Conservation (phyloP, 2,888 invertebrate species). For the Gymnocheta viridis region DNA sequence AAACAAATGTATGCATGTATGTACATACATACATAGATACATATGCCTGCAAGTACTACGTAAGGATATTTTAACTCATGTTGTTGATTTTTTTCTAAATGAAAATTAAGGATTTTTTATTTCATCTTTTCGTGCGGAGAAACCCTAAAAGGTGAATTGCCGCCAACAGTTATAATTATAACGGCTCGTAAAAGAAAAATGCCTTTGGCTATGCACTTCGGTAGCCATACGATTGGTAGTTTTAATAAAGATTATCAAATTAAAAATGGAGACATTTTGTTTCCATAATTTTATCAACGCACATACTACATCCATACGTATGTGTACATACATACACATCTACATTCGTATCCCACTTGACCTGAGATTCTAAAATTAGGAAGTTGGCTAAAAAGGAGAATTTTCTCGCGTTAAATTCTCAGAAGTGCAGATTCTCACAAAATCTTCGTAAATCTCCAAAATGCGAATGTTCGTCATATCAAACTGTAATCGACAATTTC, state of each 20-base stretch:
- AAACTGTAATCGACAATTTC: too few relatives aligned
- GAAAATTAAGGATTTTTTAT: not conserved
- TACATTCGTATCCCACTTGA: not conserved
- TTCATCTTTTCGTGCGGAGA: not conserved
- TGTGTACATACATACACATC: not conserved
- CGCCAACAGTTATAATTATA: conserved; percentile 63
- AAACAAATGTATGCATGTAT: not conserved
- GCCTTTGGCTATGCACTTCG: conserved; percentile 49
- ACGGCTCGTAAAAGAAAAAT: conserved; percentile 33
- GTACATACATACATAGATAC: not conserved
- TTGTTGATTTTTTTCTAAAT: not conserved
- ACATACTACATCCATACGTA: not conserved
- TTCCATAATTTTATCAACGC: not conserved
- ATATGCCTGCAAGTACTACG: not conserved
- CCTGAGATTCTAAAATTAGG: too few relatives aligned
- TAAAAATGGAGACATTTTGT: conserved; percentile 62
- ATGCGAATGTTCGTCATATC: too few relatives aligned
- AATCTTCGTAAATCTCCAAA: too few relatives aligned
- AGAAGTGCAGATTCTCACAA: too few relatives aligned
- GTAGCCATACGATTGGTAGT: conserved; percentile 68
- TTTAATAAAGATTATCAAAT: conserved; percentile 44
- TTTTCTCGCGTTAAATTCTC: too few relatives aligned
- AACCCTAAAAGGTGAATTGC: conserved; percentile 43
- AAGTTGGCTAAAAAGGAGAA: too few relatives aligned
- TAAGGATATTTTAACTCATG: not conserved